phyloP scores from a whole-genome alignment of 2,797 vertebrate genomes.

The Chloroceryle amazona region DNA sequence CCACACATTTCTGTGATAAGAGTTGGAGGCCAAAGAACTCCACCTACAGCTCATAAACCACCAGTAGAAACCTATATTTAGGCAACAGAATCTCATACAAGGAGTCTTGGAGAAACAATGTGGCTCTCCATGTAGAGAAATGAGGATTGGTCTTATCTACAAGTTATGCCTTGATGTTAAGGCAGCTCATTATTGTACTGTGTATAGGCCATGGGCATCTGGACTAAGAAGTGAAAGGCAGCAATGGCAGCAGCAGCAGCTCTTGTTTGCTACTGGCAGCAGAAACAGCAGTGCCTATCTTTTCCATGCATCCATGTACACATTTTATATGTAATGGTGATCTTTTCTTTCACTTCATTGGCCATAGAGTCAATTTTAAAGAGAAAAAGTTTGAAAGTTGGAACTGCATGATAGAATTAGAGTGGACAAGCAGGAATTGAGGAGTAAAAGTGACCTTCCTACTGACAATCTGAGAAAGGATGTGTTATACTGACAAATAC shows the following conservation, averaged over 20 bases:
- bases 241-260: background rate
- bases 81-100: background rate
- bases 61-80: background rate
- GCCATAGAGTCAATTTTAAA: background rate
- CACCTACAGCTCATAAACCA: background rate
- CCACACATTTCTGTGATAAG: background rate
- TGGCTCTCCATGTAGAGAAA: background rate
- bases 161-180: background rate
- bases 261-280: background rate
- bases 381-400: conserved; percentile 16
- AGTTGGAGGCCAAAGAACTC: background rate
- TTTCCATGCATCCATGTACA: background rate
- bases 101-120: background rate
- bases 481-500: background rate
- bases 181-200: background rate
- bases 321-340: background rate
- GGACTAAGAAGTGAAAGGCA: background rate
- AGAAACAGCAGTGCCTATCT: background rate
- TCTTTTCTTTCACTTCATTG: background rate
- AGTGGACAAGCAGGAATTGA: background rate
- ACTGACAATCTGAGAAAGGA: conserved; percentile 25
- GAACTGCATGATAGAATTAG: background rate
- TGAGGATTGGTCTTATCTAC: background rate
- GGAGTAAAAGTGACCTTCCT: conserved; percentile 57
- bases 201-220: background rate